These are phyloP conservation scores for Lamprotornis superbus DNA, from an alignment of 2,113 vertebrate genomes.

Conservation along the genomic window DNA sequence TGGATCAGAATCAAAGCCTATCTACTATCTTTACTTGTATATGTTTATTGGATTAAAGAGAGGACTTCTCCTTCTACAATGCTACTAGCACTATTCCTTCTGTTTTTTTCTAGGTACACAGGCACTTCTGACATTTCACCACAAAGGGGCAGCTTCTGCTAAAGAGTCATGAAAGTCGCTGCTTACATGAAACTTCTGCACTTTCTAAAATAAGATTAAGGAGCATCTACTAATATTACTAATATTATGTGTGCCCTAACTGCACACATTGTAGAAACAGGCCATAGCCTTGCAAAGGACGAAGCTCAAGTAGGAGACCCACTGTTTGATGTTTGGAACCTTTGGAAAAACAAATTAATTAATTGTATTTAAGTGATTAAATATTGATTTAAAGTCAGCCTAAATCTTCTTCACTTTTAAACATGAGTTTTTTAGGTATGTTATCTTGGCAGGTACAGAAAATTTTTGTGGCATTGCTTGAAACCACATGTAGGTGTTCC, in stretches of 20 bases:
- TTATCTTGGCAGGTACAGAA: not conserved
- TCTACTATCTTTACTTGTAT: not conserved
- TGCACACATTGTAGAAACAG: not conserved
- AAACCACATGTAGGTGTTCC: not conserved
- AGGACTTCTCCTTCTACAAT: not conserved
- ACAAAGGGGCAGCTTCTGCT: not conserved
- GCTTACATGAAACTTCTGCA: not conserved
- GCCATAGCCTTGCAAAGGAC: not conserved
- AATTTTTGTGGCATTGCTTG: not conserved
- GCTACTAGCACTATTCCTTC: not conserved
- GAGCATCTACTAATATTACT: not conserved
- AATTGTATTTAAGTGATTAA: not conserved
- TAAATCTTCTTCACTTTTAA: not conserved
- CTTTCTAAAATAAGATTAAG: not conserved
- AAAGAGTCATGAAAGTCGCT: not conserved
- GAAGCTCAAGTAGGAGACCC: not conserved
- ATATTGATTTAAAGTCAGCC: not conserved
- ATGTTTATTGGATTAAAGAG: not conserved
- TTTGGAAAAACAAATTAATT: not conserved
- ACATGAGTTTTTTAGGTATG: not conserved
- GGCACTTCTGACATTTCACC: not conserved
- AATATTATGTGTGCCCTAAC: not conserved
- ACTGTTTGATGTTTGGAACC: not conserved
- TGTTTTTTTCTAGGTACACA: not conserved
- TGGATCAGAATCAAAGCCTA: not conserved